Percentiles rank a stretch among this genome's conserved stretches.
These are phyloP conservation scores for Basileuterus tristriatus DNA, from an alignment of 2,797 vertebrate species.

Conservation along the genomic window DNA sequence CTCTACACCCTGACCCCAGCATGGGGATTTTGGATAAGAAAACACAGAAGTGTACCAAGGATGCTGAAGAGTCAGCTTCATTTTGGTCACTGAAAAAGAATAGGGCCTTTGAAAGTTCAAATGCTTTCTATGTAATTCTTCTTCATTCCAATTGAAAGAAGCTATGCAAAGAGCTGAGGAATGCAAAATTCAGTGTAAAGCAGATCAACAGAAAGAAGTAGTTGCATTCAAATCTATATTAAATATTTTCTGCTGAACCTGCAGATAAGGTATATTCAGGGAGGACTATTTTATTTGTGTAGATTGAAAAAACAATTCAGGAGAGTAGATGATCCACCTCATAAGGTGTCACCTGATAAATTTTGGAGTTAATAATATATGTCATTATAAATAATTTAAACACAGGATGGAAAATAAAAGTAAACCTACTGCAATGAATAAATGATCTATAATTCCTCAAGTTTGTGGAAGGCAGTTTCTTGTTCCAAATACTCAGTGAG, in stretches of 20 bases:
- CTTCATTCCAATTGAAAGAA: background rate
- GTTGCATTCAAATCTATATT: background rate
- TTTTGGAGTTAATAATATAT: conserved; percentile 17
- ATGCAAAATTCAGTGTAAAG: background rate
- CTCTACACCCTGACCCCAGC: background rate
- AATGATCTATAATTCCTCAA: background rate
- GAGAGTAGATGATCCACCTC: background rate
- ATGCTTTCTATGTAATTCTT: background rate
- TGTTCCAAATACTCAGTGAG: background rate
- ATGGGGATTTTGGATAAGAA: background rate
- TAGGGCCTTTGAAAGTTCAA: background rate
- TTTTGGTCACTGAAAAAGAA: background rate
- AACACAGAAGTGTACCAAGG: background rate
- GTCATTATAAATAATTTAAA: conserved; percentile 17
- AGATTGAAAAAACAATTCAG: background rate
- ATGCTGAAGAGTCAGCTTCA: background rate
- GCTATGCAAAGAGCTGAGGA: background rate
- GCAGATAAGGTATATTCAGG: background rate
- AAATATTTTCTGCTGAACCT: background rate
- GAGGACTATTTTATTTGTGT: background rate
- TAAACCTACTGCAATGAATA: background rate
- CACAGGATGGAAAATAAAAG: background rate
- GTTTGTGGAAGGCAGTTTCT: background rate
- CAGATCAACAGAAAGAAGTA: background rate
- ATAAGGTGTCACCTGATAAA: background rate